Conservation (phyloP, 2,113 vertebrate species). For the Shinisaurus crocodilurus region DNA sequence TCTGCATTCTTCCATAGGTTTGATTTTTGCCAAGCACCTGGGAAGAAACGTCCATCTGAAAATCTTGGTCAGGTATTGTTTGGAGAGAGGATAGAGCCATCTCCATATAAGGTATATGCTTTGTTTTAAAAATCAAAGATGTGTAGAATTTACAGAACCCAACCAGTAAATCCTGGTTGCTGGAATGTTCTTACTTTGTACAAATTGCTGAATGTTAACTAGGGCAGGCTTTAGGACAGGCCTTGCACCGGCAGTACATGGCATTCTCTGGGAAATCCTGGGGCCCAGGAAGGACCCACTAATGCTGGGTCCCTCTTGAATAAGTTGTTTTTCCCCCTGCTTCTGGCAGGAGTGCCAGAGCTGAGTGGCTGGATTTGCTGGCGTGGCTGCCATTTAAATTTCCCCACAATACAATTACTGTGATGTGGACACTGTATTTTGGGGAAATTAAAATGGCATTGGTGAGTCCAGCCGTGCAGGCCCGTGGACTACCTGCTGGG, state of each 20-base stretch:
- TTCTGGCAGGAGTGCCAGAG: neutral
- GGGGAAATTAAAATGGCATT: neutral
- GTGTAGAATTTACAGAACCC: neutral
- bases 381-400: neutral
- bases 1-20: slow-evolving; percentile 80
- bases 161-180: neutral
- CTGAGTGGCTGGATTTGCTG: neutral
- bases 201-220: neutral
- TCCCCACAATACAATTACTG: neutral
- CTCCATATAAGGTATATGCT: slow-evolving; percentile 93
- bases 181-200: neutral
- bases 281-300: neutral
- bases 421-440: neutral
- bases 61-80: slow-evolving; percentile 98
- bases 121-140: neutral
- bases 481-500: neutral
- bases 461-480: neutral
- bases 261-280: neutral
- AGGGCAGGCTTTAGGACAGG: neutral
- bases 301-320: neutral
- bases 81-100: slow-evolving; percentile 96
- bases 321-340: neutral
- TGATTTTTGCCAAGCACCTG: slow-evolving; percentile 92
- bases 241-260: neutral
- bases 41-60: slow-evolving; percentile 93